Conservation (phyloP, 2,888 invertebrate genomes). For the Aspidapion aeneum region DNA sequence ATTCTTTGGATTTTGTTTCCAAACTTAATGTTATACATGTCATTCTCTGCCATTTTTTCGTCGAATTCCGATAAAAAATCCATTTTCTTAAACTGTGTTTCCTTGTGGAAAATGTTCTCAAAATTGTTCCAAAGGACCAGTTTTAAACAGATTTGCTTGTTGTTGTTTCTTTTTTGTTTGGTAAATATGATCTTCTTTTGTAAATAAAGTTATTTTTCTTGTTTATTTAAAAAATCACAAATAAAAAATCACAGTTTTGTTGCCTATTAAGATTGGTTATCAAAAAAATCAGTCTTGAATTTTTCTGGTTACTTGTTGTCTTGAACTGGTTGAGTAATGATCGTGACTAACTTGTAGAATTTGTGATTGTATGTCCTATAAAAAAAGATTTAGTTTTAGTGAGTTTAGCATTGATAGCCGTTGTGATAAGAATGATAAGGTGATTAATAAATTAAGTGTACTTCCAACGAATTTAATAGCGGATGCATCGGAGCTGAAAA, state of each 20-base stretch:
- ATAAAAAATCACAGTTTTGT: neutral
- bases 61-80: conserved; percentile 34
- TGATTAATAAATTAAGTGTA: too few species aligned
- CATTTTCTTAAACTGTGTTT: conserved; percentile 23
- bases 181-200: neutral
- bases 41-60: conserved; percentile 32
- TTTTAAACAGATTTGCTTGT: too few species aligned
- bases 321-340: neutral
- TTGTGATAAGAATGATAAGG: too few species aligned
- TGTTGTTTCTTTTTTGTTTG: neutral
- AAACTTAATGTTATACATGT: conserved; percentile 40
- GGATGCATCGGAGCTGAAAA: too few species aligned
- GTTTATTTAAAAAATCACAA: neutral
- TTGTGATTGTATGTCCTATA: too few species aligned
- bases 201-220: neutral
- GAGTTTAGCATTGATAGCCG: too few species aligned
- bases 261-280: neutral
- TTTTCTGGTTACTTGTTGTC: neutral
- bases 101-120: too few species aligned
- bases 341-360: too few species aligned
- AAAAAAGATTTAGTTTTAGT: too few species aligned
- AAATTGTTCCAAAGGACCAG: neutral
- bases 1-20: conserved; percentile 38
- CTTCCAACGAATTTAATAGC: too few species aligned
- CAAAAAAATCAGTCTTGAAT: neutral